Percentiles rank a stretch among this genome's conserved stretches.
Conservation (phyloP, 2,888 invertebrate species). For the Xanthia togata region DNA sequence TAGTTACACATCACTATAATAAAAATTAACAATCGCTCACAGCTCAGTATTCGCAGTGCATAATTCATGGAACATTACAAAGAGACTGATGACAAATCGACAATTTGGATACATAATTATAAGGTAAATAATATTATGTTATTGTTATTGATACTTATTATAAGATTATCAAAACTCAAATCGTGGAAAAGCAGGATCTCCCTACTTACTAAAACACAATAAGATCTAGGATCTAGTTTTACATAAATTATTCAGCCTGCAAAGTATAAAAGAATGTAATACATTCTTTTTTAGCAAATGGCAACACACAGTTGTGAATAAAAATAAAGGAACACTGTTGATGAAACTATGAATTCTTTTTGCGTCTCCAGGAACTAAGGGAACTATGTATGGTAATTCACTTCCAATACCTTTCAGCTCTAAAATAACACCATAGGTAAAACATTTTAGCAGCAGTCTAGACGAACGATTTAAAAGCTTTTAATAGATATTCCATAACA, state of each 20-base stretch:
- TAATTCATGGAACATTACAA: slow-evolving; percentile 8
- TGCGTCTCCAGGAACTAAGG: background rate
- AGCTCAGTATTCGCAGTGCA: slow-evolving; percentile 51
- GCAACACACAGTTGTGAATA: too few relatives aligned
- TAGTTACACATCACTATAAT: slow-evolving; percentile 39
- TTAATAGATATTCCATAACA: slow-evolving; percentile 10
- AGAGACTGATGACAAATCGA: background rate
- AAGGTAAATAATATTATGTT: background rate
- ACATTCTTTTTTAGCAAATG: background rate
- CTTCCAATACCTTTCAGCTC: background rate
- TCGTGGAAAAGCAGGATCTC: background rate
- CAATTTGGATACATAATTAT: background rate
- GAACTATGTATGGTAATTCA: background rate
- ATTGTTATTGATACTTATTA: background rate
- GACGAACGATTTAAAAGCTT: background rate
- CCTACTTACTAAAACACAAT: background rate
- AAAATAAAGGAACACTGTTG: background rate
- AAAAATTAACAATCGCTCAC: slow-evolving; percentile 38
- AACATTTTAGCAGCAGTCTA: background rate
- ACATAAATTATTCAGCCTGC: background rate
- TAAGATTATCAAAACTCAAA: background rate
- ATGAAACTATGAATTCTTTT: background rate
- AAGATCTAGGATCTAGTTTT: background rate
- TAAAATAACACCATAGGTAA: background rate
- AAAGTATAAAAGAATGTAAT: background rate